Base-by-base conservation (phyloP, 1,140 invertebrate species). In the Euwallacea similis region DNA sequence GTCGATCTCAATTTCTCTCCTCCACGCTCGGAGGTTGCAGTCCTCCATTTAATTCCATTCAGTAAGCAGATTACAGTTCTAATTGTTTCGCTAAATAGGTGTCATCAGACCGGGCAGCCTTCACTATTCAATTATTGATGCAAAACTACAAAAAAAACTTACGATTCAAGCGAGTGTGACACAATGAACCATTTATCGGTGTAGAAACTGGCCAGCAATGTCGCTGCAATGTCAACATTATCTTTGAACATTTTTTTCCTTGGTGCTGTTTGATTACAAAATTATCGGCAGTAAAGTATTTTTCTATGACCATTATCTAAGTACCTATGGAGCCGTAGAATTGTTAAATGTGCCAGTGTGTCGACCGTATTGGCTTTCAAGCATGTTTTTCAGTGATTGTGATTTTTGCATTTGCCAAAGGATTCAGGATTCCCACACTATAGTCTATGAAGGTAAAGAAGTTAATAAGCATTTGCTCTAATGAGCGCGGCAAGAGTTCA, bases 191-290 rank as follows among this genome's bases (percentile, higher is more conserved):
- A 60, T 60, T 60, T 41, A 13, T 42, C 7, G 58, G 10, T 42
- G 21, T 56, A 9, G 54, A 41, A 60, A 60, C 58, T 11, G 42
- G 9, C 16, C 54, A 56, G 7, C 16, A 16, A 60, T 16, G 41
- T 63, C 15, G 44, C 61, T 46, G 46, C 61, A 63, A 63, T 63
- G 61, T 50, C 44, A 56, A 56, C 53, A 65, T 53, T 63, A 63
- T 15, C 33, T 54, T 41, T 53, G 10, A 16, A 53, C 6, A 63
- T 58, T 58, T 68, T 66, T 68, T 68, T 61, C 66, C 58, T 68
- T 60, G 66, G 56, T 6, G 41, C 16, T 68, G 56, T 68, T 68
- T 68, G 66, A 61, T 68, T 68, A 60, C 55, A 61, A 66, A 60
- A 68, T 68, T 68, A 68, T 68, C 66, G 47, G 4, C 46, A 50